A percentile compares a stretch with the other conserved stretches of the same genome.
Conservation (phyloP, 1,140 invertebrate genomes). For the Saccostrea cuccullata region DNA sequence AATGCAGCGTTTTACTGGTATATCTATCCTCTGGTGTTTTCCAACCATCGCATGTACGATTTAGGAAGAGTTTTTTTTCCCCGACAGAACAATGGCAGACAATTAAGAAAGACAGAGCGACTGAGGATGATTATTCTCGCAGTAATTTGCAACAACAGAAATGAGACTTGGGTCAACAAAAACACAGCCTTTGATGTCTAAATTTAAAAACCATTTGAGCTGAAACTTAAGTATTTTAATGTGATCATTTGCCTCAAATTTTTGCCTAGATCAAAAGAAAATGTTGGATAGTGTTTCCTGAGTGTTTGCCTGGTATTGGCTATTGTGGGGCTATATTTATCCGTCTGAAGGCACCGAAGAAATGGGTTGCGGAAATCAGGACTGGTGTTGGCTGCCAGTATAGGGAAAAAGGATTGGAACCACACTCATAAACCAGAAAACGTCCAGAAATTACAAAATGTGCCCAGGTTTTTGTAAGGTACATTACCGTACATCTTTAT, state of each 20-base stretch:
- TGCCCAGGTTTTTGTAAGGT: not conserved
- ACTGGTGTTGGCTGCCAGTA: constrained; percentile 6
- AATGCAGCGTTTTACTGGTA: not conserved
- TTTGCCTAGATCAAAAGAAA: constrained; percentile 41
- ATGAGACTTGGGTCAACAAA: constrained; percentile 37
- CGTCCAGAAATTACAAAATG: not conserved
- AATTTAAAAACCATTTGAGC: constrained; percentile 42
- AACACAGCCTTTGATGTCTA: constrained; percentile 36
- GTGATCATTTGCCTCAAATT: constrained; percentile 40
- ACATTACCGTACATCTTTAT: not conserved
- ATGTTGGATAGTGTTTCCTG: constrained; percentile 37
- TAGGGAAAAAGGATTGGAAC: not conserved
- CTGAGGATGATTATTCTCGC: constrained; percentile 23
- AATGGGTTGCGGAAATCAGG: constrained; percentile 26
- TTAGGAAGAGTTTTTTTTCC: not conserved
- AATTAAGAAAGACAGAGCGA: constrained; percentile 24
- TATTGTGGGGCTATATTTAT: constrained; percentile 31
- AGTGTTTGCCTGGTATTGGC: constrained; percentile 26
- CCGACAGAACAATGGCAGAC: constrained; percentile 18
- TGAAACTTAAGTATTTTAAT: constrained; percentile 45
- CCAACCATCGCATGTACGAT: not conserved
- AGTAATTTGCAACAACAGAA: constrained; percentile 37
- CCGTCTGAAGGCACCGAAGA: constrained; percentile 23
- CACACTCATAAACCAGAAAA: constrained; percentile 6
- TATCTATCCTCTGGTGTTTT: constrained; percentile 3